Base-by-base conservation (phyloP, 2,797 vertebrate species). In the Neoniphon sammara region DNA sequence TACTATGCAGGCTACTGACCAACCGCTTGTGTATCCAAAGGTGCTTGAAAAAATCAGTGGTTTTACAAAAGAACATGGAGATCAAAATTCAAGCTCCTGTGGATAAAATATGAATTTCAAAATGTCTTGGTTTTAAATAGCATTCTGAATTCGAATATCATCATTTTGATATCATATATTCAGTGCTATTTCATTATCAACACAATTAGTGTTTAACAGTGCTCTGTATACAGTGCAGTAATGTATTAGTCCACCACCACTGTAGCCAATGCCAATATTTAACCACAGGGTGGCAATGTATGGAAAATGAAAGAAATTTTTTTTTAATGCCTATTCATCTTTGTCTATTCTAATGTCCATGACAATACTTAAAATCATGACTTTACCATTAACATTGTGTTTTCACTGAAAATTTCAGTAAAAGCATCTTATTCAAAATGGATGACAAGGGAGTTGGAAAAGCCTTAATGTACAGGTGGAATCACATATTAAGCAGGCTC, bases 381-480 rank as follows among this genome's bases (percentile, higher is more conserved):
- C 10, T 72, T 30, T 46, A 15, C 15, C 15, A 15, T 46, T 21
- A 58, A 47, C 27, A 34, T 4, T 9, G 3, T n/a, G 25, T 50
- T 50, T 60, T 1, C 49, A 10, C 8, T 75, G 30, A 6, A 68
- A 69, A 9, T 58, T 64, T 30, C 11, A 31, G 3, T 5, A 63
- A 34, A 25, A 69, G 57, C 11, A 53, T 47, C 25, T 2, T 2
- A 27, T 27, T 27, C 21, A 54, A 17, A 17, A 17, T 5, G 63
- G 15, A 63, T 12, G 50, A 47, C 7, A 60, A 12, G 23, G 39
- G 31, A 5, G 1, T 5, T 21, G 52, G 59, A n/a, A 61, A 15
- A 61, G 59, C 39, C 23, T 66, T 42, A 34, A 60, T 23, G 34
- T 52, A 20, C 77, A 79, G 83, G 87, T 73, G 85, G 76, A 79